Base-by-base conservation (phyloP, 2,888 invertebrate genomes). In the Pseudeuparius sepicola region DNA sequence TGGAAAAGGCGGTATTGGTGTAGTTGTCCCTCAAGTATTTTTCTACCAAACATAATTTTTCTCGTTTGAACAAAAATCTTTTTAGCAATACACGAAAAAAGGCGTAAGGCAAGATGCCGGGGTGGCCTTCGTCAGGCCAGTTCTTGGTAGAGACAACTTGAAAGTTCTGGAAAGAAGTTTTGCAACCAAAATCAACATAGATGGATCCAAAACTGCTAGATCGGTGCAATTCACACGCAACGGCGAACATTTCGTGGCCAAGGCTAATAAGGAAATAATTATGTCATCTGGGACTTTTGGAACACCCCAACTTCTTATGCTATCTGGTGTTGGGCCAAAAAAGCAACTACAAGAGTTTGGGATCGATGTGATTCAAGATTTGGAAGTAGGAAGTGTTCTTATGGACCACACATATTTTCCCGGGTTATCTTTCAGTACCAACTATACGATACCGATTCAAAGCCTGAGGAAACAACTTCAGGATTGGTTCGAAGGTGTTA, bases 231-330 rank as follows among this genome's bases (percentile, higher is more conserved):
- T 80, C 48, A 49, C 66, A 2, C 76, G 78, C 52, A 63, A 70
- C 39, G 68, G 68, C 10, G 61, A 53, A 50, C 66, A 64, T 44
- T 73, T 61, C 38, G 47, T 54, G 5, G 67, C 66, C 1, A 55
- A 60, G 6, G 83, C 82, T 3, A 67, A 64, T 3, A 81, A 76
- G 42, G 87, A 84, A 59, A 71, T 88, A 2, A 71, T 89, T 31
- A 59, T 88, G 10, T 73, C 78, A 6, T 84, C 84, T 1, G 88
- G 89, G 4, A 64, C 79, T 1, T 75, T 89, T 14, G 83, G 80
- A 39, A 81, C 85, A 1, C 84, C 89, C 0, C 87, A 88, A 55
- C 59, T 89, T 5, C 59, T 90, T 26, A 78, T 87, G 80, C 57
- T 88, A n/a, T 87, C 87, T 1, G 89, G 89, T 7, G 65, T 87